Base-by-base conservation (phyloP, 1,140 invertebrate species). In the Armadillidium nasatum region DNA sequence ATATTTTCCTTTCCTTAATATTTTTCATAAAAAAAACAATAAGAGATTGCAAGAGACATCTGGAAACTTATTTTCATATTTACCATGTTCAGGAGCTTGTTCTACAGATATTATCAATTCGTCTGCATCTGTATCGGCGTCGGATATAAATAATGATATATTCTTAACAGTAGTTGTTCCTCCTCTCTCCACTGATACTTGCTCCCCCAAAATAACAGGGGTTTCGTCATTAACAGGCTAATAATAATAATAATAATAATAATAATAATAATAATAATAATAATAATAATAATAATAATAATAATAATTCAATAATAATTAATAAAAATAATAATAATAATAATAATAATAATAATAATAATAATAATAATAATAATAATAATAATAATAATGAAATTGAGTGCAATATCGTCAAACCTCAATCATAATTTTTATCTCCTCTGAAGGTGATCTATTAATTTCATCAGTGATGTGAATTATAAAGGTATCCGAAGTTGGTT, bases 81-180 rank as follows among this genome's bases (percentile, higher is more conserved):
- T 44, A 81, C 80, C 80, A 67, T 79, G 77, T 15, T 43, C 54
- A 13, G 80, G 80, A 10, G 70, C 46, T 43, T 76, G 73, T 10
- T 72, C 73, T 4, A 81, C 43, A 22, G 67, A 75, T 9, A 81
- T 77, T 22, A 75, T 77, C 19, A 81, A 71, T 33, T 78, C 70
- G 7, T 81, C 54, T 15, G 76, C 71, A 4, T 74, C 66, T 9
- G 80, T 79, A 60, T 81, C 80, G 21, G 77, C 60, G 43, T 81
- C 80, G 15, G 77, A 79, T 44, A 76, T 77, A 33, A 75, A 77
- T 43, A 81, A 76, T 69, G 77, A 79, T 44, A 75, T 70, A 46
- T 81, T 77, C 22, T 69, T 7, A 22, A 81, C 72, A 21, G 76
- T 44, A 54, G 70, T 21, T 11, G 76, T 75, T 44, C 71, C 23